Percentiles rank a stretch among this genome's conserved stretches.
Conservation (phyloP, 2,888 invertebrate species). For the Erebia epiphron region DNA sequence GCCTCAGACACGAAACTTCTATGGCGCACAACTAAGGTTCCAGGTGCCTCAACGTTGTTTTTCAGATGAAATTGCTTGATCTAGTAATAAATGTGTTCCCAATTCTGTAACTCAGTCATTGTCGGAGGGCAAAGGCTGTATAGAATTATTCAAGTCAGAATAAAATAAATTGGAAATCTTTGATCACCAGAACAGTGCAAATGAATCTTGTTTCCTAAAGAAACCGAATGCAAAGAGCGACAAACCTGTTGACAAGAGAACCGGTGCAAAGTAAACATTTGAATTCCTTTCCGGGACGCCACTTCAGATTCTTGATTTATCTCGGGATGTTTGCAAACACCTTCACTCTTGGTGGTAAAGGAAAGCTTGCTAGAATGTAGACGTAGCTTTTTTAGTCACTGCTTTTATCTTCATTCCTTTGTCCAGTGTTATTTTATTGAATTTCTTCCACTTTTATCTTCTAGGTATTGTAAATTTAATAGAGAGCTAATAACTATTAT, state of each 20-base stretch:
- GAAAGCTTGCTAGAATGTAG: conserved; percentile 13
- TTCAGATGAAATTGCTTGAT: no score
- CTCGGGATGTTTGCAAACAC: conserved; percentile 34
- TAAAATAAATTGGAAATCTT: background rate
- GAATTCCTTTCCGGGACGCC: conserved; percentile 31
- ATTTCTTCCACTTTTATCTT: background rate
- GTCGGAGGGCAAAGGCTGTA: background rate
- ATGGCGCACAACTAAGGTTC: no score
- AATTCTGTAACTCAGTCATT: no score
- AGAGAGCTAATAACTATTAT: no score
- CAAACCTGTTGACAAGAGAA: conserved; percentile 33
- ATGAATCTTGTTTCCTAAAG: conserved; percentile 18
- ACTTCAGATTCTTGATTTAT: conserved; percentile 35
- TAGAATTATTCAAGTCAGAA: background rate
- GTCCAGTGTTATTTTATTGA: background rate
- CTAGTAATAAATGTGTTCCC: no score
- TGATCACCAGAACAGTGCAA: background rate
- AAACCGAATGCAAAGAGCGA: conserved; percentile 23
- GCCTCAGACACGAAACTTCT: no score
- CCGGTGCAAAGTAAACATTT: conserved; percentile 33
- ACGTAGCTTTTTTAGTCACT: background rate
- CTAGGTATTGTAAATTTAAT: no score
- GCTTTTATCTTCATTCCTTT: background rate
- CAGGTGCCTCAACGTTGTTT: no score
- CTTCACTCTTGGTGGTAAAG: conserved; percentile 26